Percentiles rank a stretch among this genome's conserved stretches.
phyloP scores from a whole-genome alignment of 2,888 invertebrate species.

The Acleris literana region DNA sequence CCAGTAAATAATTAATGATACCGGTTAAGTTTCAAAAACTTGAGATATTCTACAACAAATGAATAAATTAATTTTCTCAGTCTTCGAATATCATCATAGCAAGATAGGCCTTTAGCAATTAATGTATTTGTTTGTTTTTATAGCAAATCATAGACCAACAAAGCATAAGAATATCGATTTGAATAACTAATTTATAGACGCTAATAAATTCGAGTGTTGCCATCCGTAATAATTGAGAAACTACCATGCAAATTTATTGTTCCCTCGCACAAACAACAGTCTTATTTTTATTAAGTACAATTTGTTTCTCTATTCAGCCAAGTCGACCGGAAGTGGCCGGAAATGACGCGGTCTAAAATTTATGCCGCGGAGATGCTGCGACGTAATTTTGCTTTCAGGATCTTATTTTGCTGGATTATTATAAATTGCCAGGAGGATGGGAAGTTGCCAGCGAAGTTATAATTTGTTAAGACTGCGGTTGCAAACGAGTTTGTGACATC shows the following conservation, averaged over 20 bases:
- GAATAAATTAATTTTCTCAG: too few relatives aligned
- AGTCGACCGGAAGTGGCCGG: slow-evolving; percentile 16
- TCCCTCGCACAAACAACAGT: slow-evolving; percentile 2
- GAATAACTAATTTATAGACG: too few relatives aligned
- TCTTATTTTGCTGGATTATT: slow-evolving; percentile 27
- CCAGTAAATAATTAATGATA: too few relatives aligned
- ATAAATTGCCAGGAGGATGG: slow-evolving; percentile 22
- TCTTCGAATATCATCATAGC: too few relatives aligned
- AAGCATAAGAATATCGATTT: too few relatives aligned
- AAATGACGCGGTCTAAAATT: slow-evolving; percentile 19
- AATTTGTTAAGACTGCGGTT: neutral
- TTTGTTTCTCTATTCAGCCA: slow-evolving; percentile 15
- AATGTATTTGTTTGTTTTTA: too few relatives aligned
- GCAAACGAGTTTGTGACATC: too few relatives aligned
- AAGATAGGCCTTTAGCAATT: too few relatives aligned
- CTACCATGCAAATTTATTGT: slow-evolving; percentile 1
- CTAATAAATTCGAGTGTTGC: neutral
- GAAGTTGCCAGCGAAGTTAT: slow-evolving; percentile 9
- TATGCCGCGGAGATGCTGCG: slow-evolving; percentile 17
- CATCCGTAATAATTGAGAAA: neutral
- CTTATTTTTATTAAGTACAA: slow-evolving; percentile 22
- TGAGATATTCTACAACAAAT: too few relatives aligned
- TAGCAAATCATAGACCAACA: too few relatives aligned
- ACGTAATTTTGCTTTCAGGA: slow-evolving; percentile 33
- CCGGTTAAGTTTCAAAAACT: too few relatives aligned